These are phyloP conservation scores for Anarsia innoxiella DNA, from an alignment of 2,888 invertebrate genomes.

Conservation along the genomic window DNA sequence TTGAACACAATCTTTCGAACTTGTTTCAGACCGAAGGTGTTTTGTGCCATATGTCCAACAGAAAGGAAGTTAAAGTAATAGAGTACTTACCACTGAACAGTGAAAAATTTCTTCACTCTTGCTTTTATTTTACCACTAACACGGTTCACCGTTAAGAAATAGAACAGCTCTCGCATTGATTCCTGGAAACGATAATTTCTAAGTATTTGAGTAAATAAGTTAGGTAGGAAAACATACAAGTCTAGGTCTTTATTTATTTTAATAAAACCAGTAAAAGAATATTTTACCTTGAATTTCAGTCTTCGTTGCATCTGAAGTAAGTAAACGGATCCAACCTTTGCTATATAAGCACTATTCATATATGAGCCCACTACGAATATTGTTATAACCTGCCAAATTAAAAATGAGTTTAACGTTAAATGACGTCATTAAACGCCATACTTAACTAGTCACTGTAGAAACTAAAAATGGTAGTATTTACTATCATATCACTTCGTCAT, in stretches of 20 bases:
- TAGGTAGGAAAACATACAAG: background rate
- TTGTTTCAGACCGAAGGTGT: too few species aligned
- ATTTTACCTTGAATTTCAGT: constrained; percentile 51
- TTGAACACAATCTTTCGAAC: too few species aligned
- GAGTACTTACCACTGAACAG: constrained; percentile 55
- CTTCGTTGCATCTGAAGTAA: constrained; percentile 48
- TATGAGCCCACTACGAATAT: constrained; percentile 46
- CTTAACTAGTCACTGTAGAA: too few species aligned
- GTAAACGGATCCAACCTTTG: constrained; percentile 52
- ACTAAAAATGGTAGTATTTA: too few species aligned
- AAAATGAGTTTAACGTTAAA: background rate
- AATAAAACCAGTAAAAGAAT: background rate
- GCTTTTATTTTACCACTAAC: constrained; percentile 61
- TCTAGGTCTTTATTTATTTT: background rate
- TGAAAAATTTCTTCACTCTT: constrained; percentile 61
- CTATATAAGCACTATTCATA: constrained; percentile 47
- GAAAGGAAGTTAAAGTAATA: too few species aligned
- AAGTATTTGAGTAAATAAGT: background rate
- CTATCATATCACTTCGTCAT: too few species aligned
- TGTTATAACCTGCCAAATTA: constrained; percentile 38
- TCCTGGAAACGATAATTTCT: constrained; percentile 34
- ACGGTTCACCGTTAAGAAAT: constrained; percentile 61
- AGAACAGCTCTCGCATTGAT: constrained; percentile 64
- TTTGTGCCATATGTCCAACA: too few species aligned
- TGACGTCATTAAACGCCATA: background rate